A percentile compares a stretch with the other conserved stretches of the same genome.
phyloP scores from a whole-genome alignment of 2,113 vertebrate species.

The Pseudolaguvia tuberculata region DNA sequence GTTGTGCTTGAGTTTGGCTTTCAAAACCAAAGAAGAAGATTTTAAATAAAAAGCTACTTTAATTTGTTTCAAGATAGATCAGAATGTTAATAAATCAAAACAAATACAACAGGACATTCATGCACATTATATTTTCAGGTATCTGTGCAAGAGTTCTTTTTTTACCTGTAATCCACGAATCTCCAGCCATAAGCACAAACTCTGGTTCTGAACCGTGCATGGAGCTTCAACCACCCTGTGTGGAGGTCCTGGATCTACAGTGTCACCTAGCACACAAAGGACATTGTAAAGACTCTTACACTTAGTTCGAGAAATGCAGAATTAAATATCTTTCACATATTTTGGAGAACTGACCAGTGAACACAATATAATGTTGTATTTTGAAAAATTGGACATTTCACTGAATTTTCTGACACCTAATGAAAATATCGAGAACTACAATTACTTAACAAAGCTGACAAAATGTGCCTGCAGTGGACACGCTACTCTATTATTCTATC shows the following conservation, averaged over 20 bases:
- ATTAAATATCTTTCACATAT: no score
- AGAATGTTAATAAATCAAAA: background rate
- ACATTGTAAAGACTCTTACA: background rate
- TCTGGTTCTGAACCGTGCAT: slow-evolving; percentile 61
- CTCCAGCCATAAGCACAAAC: slow-evolving; percentile 65
- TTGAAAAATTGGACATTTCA: background rate
- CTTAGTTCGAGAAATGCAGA: no score
- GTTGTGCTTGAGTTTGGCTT: no score
- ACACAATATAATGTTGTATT: background rate
- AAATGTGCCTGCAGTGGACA: background rate
- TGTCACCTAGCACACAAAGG: slow-evolving; percentile 58
- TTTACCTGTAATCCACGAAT: slow-evolving; percentile 56
- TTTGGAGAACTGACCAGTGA: background rate
- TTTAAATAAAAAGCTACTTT: no score
- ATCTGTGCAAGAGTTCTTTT: background rate
- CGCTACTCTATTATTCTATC: no score
- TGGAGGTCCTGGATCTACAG: slow-evolving; percentile 51
- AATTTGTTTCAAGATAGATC: background rate
- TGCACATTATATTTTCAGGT: background rate
- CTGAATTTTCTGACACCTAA: background rate
- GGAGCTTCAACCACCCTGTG: slow-evolving; percentile 55
- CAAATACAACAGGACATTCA: background rate
- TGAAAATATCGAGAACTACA: background rate
- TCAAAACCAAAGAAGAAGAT: no score
- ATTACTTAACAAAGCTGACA: background rate